These are phyloP conservation scores for Lapara coniferarum DNA, from an alignment of 2,888 invertebrate genomes.

Conservation along the genomic window DNA sequence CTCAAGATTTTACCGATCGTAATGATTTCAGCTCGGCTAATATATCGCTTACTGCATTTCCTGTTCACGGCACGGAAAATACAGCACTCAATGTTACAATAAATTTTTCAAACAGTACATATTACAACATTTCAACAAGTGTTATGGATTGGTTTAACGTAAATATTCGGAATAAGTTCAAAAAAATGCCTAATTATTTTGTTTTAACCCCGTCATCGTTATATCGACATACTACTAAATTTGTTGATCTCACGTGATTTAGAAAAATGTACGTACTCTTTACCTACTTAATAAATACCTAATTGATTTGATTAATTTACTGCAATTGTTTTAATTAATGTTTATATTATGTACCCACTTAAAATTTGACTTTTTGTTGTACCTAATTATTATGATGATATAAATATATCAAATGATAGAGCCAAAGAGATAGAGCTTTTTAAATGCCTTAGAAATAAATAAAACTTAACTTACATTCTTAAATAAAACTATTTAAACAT, in stretches of 20 bases:
- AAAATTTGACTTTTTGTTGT: too few species aligned
- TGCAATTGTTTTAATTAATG: too few species aligned
- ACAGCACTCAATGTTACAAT: neutral
- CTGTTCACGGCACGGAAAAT: neutral
- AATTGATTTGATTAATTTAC: too few species aligned
- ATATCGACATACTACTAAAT: slow-evolving; percentile 35
- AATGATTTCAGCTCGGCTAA: neutral
- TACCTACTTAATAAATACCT: too few species aligned
- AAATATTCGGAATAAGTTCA: slow-evolving; percentile 43
- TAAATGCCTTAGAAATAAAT: too few species aligned
- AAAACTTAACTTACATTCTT: too few species aligned
- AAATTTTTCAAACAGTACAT: neutral
- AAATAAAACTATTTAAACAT: too few species aligned
- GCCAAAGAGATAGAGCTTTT: too few species aligned
- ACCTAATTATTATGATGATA: too few species aligned
- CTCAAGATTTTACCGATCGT: neutral
- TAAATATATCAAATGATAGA: too few species aligned
- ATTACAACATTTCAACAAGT: slow-evolving; percentile 36
- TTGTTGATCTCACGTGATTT: slow-evolving; percentile 55
- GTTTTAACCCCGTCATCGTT: slow-evolving; percentile 41
- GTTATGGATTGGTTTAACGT: slow-evolving; percentile 62
- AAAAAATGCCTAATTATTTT: slow-evolving; percentile 39
- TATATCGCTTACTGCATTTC: neutral
- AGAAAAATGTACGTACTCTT: neutral
- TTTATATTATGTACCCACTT: too few species aligned